A percentile compares a stretch with the other conserved stretches of the same genome.
Conservation (phyloP, 2,113 vertebrate genomes). For the Muscicapa adusta region DNA sequence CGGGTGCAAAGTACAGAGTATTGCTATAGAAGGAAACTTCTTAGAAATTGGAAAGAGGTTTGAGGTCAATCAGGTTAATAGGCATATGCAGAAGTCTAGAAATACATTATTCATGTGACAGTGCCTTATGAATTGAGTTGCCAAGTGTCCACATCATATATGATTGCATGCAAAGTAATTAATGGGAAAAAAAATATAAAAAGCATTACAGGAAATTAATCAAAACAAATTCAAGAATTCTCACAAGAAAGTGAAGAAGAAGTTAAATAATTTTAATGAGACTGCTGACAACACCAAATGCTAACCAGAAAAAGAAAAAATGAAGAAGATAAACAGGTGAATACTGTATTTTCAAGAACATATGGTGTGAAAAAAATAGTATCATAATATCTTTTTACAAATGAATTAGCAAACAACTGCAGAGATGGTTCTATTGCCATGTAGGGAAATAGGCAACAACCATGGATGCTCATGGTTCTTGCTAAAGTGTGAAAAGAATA, state of each 20-base stretch:
- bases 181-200: background rate
- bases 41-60: background rate
- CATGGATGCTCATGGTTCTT: background rate
- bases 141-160: background rate
- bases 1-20: background rate
- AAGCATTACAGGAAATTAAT: background rate
- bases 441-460: background rate
- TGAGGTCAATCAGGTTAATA: conserved; percentile 38
- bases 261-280: background rate
- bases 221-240: background rate
- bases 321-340: background rate
- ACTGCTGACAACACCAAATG: background rate
- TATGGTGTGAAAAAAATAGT: background rate
- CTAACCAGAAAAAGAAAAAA: background rate
- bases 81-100: background rate
- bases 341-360: background rate
- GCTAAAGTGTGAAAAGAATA: background rate
- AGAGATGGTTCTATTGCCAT: background rate
- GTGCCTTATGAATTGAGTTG: background rate
- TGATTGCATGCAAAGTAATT: background rate
- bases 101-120: background rate
- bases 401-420: background rate
- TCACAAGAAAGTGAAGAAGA: background rate
- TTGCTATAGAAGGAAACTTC: background rate
- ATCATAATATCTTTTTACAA: background rate